Base-by-base conservation (phyloP, 2,113 vertebrate genomes). In the Hemibagrus wyckioides region DNA sequence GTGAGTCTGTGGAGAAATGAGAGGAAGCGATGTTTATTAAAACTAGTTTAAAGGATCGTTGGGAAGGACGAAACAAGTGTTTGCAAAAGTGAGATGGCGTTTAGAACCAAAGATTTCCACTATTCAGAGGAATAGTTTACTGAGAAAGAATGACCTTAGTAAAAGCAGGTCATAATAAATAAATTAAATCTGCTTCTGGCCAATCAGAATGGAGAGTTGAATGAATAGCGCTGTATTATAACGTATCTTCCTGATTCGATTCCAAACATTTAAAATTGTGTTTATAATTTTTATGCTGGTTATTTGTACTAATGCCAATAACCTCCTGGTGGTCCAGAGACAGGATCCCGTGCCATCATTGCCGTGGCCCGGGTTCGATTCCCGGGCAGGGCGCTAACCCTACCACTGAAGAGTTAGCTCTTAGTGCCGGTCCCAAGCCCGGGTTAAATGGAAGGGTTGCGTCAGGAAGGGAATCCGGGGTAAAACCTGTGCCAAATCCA, bases 11-110 rank as follows among this genome's bases (percentile, higher is more conserved):
- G 36, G 59, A 67, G 76, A 52, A 71, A 30, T 33, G 21, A 50
- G n/a, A 80, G 61, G 36, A 82, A 50, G 41, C 11, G 10, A 77
- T 63, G 54, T 50, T 85, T 23, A 85, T 77, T 77, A 63, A 59
- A 76, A 56, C 63, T 54, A 67, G n/a, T n/a, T 83, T 14, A 33
- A 65, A 67, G 6, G 61, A 50, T 48, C 4, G 15, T 30, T 65
- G n/a, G 30, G 13, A 83, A 52, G 82, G 61, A 52, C n/a, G 25
- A 50, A 65, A 30, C 39, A 56, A 0, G 52, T 36, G n/a, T 33
- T 30, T 56, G 14, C 10, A 65, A 73, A 41, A 41, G 6, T 14
- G 73, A 48, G 25, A 48, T 10, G n/a, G 2, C 30, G 52, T 77
- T 75, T 44, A 4, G 9, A 44, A 71, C 6, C 36, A 5, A 39